Base-by-base conservation (phyloP, 2,888 invertebrate genomes). In the Agriotes lineatus region DNA sequence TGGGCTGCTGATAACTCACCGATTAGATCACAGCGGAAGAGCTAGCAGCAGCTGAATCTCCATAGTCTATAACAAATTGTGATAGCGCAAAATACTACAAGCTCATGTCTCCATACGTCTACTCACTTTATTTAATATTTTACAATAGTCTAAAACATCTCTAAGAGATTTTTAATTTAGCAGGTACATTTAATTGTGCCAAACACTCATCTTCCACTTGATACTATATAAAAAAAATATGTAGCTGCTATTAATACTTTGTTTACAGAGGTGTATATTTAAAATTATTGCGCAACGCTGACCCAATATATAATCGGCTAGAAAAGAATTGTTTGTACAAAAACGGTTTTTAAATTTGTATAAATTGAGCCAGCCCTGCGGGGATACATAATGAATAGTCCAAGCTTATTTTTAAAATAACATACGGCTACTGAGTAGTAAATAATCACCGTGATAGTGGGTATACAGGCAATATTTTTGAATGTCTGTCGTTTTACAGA, bases 231-330 rank as follows among this genome's bases (percentile, higher is more conserved):
- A 30, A 25, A 62, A 37, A 64, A 50, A 65, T 58, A 10, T 30
- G 12, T 60, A 60, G 57, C 52, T 63, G 58, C 52, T 33, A 19
- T 6, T 61, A 52, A 68, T 57, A 63, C 57, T 58, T 59, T n/a
- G 18, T 33, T 33, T 16, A 2, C 4, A 37, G 37, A 12, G 18
- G 20, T 6, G 2, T 3, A 42, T 18, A 18, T 42, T 18, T 16
- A 19, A 19, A 44, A 44, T 10, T 19, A 3, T 20, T 44, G 20
- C 18, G 2, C 6, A 19, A 12, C 14, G n/a, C n/a, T 12, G 14
- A 4, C n/a, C 12, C n/a, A 33, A 33, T 33, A 33, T 10, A 33
- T n/a, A 33, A 33, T 33, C 1, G 10, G n/a, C 33, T n/a, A n/a
- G 9, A 37, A 37, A 37, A 44, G 10, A 44, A 44, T 19, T 20